Percentiles rank a stretch among this genome's conserved stretches.
Conservation (phyloP, 2,888 invertebrate species). For the Notodonta ziczac region DNA sequence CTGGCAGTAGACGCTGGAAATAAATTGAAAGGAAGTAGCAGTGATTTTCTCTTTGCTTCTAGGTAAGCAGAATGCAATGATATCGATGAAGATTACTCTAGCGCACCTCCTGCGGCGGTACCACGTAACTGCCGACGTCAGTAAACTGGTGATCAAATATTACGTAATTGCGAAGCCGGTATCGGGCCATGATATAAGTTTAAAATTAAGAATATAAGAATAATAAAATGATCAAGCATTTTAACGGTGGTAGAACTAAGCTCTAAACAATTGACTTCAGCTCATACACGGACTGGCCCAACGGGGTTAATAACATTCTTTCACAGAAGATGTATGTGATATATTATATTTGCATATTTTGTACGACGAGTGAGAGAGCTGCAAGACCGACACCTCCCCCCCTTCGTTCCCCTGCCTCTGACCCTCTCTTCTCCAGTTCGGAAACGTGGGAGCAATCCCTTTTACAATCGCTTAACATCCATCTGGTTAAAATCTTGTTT, state of each 20-base stretch:
- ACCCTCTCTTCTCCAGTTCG: no score
- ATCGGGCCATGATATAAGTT: slow-evolving; percentile 24
- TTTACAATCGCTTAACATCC: no score
- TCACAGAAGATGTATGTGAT: no score
- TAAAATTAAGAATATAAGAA: slow-evolving; percentile 12
- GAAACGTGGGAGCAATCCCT: no score
- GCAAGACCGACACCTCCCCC: no score
- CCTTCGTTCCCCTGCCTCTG: no score
- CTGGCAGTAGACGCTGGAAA: background rate
- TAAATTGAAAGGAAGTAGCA: background rate
- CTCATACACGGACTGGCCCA: no score
- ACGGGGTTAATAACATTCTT: no score
- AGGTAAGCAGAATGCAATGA: slow-evolving; percentile 34
- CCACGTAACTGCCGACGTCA: slow-evolving; percentile 19
- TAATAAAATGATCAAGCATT: background rate
- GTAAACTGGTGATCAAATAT: slow-evolving; percentile 21
- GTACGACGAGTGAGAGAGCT: no score
- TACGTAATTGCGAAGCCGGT: slow-evolving; percentile 16
- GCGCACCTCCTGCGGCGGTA: slow-evolving; percentile 27
- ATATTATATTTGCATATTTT: no score
- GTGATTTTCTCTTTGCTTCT: slow-evolving; percentile 5
- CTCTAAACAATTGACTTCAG: no score
- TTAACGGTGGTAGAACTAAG: no score
- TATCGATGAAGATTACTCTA: slow-evolving; percentile 29
- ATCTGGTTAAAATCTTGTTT: background rate